Evolutionary conservation across 2,797 vertebrate species (phyloP).

Genomic region (Petrocephalus schoutedeni): DNA sequence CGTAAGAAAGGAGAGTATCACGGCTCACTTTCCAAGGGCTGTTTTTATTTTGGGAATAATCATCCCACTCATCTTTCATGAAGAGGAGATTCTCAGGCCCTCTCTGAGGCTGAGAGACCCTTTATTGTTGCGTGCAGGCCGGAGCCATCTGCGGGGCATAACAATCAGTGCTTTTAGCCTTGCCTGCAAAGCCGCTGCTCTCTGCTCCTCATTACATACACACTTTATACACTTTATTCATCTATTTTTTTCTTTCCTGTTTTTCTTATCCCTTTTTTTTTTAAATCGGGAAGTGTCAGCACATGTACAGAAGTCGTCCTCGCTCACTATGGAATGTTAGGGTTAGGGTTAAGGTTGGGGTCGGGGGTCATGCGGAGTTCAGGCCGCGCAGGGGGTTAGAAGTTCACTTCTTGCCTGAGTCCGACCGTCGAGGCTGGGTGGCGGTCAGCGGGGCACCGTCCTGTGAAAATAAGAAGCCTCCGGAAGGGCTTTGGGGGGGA

Average conservation of each 20-base stretch:
- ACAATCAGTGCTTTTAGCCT: not conserved
- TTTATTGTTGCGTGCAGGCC: not conserved
- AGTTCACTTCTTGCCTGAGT: not conserved
- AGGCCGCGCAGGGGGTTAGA: not conserved
- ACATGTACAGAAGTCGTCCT: not conserved
- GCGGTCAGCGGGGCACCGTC: not conserved
- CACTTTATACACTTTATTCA: not conserved
- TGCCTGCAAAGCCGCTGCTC: not conserved
- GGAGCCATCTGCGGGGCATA: not conserved
- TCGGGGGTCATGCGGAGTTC: not conserved
- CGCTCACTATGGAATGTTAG: not conserved
- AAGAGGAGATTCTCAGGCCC: conserved; percentile 34
- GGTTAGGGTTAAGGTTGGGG: not conserved
- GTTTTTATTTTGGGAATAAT: conserved; percentile 52
- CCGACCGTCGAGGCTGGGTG: not conserved
- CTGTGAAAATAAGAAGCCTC: conserved; percentile 34
- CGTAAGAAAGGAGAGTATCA: conserved; percentile 42
- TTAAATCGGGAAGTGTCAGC: not conserved
- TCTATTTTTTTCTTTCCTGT: not conserved
- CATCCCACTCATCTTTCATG: conserved; percentile 33
- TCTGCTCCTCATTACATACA: not conserved
- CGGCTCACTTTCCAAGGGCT: conserved; percentile 44
- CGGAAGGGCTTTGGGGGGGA: conserved; percentile 26
- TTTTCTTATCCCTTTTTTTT: not conserved
- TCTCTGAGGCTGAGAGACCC: conserved; percentile 23